Evolutionary conservation across 2,888 invertebrate genomes (phyloP), one percentile per base, ranked within the genome.

Genomic region (Camponotus fellah): DNA sequence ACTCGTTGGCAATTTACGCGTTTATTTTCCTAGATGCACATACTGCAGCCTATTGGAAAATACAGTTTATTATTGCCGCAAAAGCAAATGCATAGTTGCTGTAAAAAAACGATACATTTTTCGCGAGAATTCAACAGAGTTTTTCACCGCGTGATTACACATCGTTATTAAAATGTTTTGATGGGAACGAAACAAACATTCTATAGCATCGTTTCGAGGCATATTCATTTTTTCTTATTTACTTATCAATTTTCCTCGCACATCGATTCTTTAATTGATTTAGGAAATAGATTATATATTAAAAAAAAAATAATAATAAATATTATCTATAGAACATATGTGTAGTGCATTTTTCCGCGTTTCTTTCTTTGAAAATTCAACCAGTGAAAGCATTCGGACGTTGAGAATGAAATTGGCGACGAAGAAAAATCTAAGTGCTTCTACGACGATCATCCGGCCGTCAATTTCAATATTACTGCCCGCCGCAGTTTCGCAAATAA

Each of bases 11-110:
- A 79, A 21, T 58, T 10, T 71, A 21, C 21, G 34, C 34, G 43
- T 60, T 71, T 79, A 37, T 60, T 71, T 60, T 46, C 2, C 46
- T 58, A 79, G 71, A 60, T 71, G 26, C 46, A 10, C 12, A 17
- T 37, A 46, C 72, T 46, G 12, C 72, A 60, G 46, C 40, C 3
- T 32, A 43, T 64, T 49, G 80, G 32, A 64, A 69, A 80, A 80
- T 80, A 83, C 71, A 56, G 32, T 80, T 64, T 83, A 64, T 79
- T 79, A 83, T 71, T 71, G 49, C 46, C 49, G 64, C 66, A 80
- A 80, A 82, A 66, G 71, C 75, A 80, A 75, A 82, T 83, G 40
- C 43, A 46, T 0, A 49, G 79, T 71, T 60, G 74, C 56, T 40
- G 37, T 46, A 68, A 68, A 77, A 26, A 74, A 79, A 46, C 75